phyloP scores from a whole-genome alignment of 2,797 vertebrate genomes.

The Urophycis tenuis region DNA sequence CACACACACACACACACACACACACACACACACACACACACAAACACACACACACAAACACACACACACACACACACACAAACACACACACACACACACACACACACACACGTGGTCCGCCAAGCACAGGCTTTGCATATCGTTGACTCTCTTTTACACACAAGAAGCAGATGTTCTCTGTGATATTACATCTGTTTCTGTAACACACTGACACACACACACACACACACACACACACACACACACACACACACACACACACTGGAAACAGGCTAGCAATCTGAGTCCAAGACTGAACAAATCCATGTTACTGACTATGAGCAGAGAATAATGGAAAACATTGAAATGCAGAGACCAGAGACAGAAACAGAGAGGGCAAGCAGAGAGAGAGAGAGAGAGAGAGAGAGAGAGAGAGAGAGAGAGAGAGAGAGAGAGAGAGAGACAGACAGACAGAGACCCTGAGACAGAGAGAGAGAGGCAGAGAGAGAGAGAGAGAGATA shows the following conservation, averaged over 20 bases:
- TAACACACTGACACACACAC: constrained; percentile 13
- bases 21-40: constrained; percentile 15
- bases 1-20: constrained; percentile 27
- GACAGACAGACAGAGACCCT: too few species aligned
- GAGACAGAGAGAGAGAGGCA: too few species aligned
- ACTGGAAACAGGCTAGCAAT: constrained; percentile 45
- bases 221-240: constrained; percentile 6
- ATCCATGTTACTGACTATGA: constrained; percentile 47
- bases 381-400: too few species aligned
- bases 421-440: neutral
- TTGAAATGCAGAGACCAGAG: constrained; percentile 7
- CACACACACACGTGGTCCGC: constrained; percentile 28
- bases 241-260: constrained; percentile 8
- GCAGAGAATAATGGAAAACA: neutral
- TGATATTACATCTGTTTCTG: constrained; percentile 63
- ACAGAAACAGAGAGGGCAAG: neutral
- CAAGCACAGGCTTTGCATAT: constrained; percentile 53
- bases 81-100: constrained; percentile 22
- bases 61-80: constrained; percentile 17
- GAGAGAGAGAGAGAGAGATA: too few species aligned
- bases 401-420: constrained; percentile 1
- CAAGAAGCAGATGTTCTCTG: constrained; percentile 61
- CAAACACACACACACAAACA: constrained; percentile 32
- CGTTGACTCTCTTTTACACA: constrained; percentile 36
- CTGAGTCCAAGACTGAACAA: constrained; percentile 49